Evolutionary conservation across 2,113 vertebrate genomes (phyloP), one percentile per base, ranked within the genome.

Genomic region (Nothobranchius kuhntae): DNA sequence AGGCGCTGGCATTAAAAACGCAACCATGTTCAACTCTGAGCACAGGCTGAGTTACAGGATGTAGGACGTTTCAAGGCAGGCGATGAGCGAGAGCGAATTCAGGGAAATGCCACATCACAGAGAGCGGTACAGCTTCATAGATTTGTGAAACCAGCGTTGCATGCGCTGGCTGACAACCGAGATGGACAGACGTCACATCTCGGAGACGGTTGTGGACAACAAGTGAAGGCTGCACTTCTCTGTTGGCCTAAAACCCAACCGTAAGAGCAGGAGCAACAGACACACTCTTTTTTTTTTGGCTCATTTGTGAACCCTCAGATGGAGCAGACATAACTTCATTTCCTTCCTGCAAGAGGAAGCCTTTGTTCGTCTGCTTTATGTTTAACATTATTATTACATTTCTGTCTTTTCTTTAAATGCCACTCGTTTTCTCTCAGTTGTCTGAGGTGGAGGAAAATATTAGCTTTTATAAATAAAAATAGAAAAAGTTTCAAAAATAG

Each of bases 301-400:
- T 51, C 75, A 45, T 73, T 84, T 84, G 67, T 21, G 80, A 71
- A 69, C 73, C 17, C 7, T 74, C 72, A 81, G 64, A 73, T 66
- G 71, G 44, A 79, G 38, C 80, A 84, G 81, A 86, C 81, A 84
- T 60, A 2, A 84, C 65, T 85, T 76, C 68, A 88, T 75, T 80
- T 89, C 85, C 87, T 88, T 91, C 90, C 90, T 91, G 86, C 59
- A 63, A 61, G 79, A 71, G 86, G 83, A 91, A 85, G 71, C 60
- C 15, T 65, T 45, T 30, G 61, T 73, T 85, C 69, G 64, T 56
- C 24, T 13, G 46, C 61, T 65, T 54, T 58, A 40, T 53, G 1
- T 8, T 57, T 13, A 15, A 17, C 46, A 35, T 55, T 40, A 44
- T 58, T 44, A 69, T 47, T 21, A 82, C 70, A 61, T 57, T 69